Percentiles rank a stretch among this genome's conserved stretches.
These are phyloP conservation scores for Phalanger gymnotis DNA, from an alignment of 2,797 vertebrate species.

Conservation along the genomic window DNA sequence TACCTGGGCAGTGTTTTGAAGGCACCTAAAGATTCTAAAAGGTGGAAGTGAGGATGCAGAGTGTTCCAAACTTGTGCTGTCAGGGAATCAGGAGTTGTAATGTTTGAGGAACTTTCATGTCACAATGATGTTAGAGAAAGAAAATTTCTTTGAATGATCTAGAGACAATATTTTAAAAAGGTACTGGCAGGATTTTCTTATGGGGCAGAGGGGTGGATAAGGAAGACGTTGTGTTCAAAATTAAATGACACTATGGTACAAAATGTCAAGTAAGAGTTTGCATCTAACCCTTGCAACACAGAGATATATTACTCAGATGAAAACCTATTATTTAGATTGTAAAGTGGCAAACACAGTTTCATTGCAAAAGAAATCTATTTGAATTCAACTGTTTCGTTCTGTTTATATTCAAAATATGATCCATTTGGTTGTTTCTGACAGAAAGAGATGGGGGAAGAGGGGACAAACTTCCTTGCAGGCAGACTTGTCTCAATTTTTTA, in stretches of 20 bases:
- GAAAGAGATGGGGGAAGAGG: background rate
- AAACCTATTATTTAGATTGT: background rate
- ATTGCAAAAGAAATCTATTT: background rate
- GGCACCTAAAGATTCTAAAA: background rate
- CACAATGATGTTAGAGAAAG: background rate
- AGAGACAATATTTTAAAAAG: background rate
- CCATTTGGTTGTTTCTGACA: background rate
- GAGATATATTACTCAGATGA: background rate
- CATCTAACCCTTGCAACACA: background rate
- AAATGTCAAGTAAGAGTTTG: background rate
- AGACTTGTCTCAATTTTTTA: background rate
- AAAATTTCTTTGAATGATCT: background rate
- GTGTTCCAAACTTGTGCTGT: background rate
- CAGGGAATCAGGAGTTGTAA: background rate
- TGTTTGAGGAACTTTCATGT: background rate
- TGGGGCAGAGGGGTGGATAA: background rate
- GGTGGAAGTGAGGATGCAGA: background rate
- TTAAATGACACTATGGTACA: background rate
- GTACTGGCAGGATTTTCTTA: background rate
- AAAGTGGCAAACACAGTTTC: background rate
- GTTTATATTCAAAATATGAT: background rate
- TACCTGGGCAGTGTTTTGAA: background rate
- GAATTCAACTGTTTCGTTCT: background rate
- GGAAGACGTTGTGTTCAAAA: background rate
- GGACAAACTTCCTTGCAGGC: background rate